A percentile compares a stretch with the other conserved stretches of the same genome.
Conservation (phyloP, 2,797 vertebrate species). For the Phrynocephalus forsythii region DNA sequence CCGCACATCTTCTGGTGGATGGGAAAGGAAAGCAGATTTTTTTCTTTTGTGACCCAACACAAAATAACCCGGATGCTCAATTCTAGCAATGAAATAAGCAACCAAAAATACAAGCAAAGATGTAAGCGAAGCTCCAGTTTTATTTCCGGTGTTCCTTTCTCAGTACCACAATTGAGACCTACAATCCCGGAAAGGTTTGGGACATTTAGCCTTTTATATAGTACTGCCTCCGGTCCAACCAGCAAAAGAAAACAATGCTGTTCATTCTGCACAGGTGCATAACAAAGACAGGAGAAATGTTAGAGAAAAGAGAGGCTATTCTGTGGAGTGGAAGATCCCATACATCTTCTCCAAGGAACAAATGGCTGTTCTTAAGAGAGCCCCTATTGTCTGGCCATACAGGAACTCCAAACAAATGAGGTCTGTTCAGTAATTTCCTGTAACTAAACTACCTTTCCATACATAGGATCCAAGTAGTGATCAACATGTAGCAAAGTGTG, state of each 20-base stretch:
- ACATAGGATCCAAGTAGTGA: not conserved
- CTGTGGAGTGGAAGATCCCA: not conserved
- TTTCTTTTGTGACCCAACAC: slow-evolving; percentile 1
- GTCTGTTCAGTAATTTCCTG: not conserved
- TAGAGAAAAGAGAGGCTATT: not conserved
- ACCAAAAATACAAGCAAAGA: not conserved
- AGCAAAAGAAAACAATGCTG: not conserved
- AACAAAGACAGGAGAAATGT: slow-evolving; percentile 36
- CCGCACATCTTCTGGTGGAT: too few species aligned
- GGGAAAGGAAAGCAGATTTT: not conserved
- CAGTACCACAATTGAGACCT: not conserved
- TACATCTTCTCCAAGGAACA: slow-evolving; percentile 37
- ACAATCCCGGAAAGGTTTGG: not conserved
- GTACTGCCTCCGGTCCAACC: not conserved
- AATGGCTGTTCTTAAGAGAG: slow-evolving; percentile 11
- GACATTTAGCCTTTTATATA: not conserved
- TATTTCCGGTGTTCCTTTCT: not conserved
- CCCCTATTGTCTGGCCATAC: not conserved
- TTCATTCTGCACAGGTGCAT: slow-evolving; percentile 29
- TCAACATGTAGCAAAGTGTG: slow-evolving; percentile 3
- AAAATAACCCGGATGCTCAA: not conserved
- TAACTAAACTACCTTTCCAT: not conserved
- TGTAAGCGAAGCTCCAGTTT: not conserved
- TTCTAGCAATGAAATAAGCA: not conserved
- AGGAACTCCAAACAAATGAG: slow-evolving; percentile 6